Evolutionary conservation across 2,888 invertebrate genomes (phyloP).

Genomic region (Choristoneura rosaceana): DNA sequence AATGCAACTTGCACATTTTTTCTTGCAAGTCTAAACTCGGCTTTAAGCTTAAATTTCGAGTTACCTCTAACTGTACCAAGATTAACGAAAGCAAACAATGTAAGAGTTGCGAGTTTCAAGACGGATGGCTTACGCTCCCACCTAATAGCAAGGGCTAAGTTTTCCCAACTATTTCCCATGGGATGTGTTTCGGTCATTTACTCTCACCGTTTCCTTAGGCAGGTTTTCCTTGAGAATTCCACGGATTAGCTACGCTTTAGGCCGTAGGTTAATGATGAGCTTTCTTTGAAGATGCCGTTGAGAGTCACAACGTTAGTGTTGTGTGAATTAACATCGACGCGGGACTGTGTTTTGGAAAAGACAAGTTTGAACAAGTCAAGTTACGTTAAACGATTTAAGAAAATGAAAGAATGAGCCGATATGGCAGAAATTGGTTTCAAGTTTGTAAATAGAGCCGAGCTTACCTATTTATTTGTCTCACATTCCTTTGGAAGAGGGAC

Average conservation of each 20-base stretch:
- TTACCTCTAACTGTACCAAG: conserved; percentile 6
- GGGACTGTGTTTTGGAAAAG: not conserved
- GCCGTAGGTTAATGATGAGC: conserved; percentile 20
- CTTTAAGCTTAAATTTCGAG: not conserved
- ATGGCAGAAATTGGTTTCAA: too few relatives aligned
- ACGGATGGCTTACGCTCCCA: conserved; percentile 14
- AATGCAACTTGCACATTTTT: too few relatives aligned
- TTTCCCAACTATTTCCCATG: conserved; percentile 52
- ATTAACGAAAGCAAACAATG: conserved; percentile 22
- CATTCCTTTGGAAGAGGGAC: too few relatives aligned
- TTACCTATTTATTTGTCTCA: too few relatives aligned
- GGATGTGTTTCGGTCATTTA: conserved; percentile 47
- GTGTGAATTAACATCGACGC: not conserved
- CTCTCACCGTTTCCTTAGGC: conserved; percentile 21
- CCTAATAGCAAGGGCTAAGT: conserved; percentile 33
- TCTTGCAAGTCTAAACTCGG: too few relatives aligned
- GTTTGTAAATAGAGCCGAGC: too few relatives aligned
- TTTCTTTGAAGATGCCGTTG: conserved; percentile 14
- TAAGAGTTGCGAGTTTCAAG: conserved; percentile 20
- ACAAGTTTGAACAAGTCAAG: not conserved
- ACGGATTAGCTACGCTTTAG: conserved; percentile 24
- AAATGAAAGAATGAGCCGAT: too few relatives aligned
- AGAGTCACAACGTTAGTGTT: not conserved
- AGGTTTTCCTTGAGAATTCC: conserved; percentile 23
- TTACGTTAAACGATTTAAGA: too few relatives aligned